A percentile compares a stretch with the other conserved stretches of the same genome.
These are phyloP conservation scores for Lepidonotus clava DNA, from an alignment of 2,888 invertebrate species.

Conservation along the genomic window DNA sequence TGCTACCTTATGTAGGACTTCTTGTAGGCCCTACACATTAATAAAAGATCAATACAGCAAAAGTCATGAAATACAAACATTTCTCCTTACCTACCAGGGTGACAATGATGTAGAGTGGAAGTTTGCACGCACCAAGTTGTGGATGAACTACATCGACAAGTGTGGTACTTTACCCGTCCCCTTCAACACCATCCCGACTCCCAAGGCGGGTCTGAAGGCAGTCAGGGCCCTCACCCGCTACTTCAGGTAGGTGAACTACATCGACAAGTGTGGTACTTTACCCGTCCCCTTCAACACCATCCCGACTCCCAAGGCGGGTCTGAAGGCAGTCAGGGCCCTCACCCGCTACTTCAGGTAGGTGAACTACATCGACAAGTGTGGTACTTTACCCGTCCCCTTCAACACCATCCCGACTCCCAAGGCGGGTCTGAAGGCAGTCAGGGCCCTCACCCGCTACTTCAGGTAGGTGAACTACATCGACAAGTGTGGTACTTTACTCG, in stretches of 20 bases:
- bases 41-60: too few relatives aligned
- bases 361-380: constrained; percentile 60
- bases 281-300: constrained; percentile 60
- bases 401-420: constrained; percentile 59
- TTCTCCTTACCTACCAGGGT: too few relatives aligned
- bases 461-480: constrained; percentile 55
- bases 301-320: constrained; percentile 54
- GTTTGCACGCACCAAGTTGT: constrained; percentile 58
- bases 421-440: background rate
- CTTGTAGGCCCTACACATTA: too few relatives aligned
- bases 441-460: constrained; percentile 13
- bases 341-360: constrained; percentile 52
- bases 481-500: constrained; percentile 57
- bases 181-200: constrained; percentile 59
- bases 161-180: constrained; percentile 57
- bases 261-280: constrained; percentile 59
- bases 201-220: constrained; percentile 38
- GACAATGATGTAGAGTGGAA: constrained; percentile 61
- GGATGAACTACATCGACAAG: constrained; percentile 62
- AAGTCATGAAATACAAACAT: too few relatives aligned
- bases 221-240: constrained; percentile 8
- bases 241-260: constrained; percentile 55
- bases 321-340: constrained; percentile 8
- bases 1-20: too few relatives aligned
- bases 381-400: constrained; percentile 58